These are phyloP conservation scores for Paracentrotus lividus DNA, from an alignment of 53 echinoderm and acorn worm species.

Conservation along the genomic window DNA sequence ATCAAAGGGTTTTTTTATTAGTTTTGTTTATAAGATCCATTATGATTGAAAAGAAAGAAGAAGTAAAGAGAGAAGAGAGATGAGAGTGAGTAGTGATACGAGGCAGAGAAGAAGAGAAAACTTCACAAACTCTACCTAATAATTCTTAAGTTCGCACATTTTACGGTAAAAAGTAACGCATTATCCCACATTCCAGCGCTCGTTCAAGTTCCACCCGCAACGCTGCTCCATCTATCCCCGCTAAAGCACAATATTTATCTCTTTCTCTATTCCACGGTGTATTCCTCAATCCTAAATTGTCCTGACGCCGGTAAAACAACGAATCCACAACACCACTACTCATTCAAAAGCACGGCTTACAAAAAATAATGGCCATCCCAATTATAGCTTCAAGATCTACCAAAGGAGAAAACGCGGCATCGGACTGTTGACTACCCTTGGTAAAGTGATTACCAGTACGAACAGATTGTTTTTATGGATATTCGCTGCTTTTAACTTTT, in stretches of 20 bases:
- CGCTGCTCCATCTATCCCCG: not conserved
- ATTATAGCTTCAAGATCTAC: slow-evolving; percentile 17
- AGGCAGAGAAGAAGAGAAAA: not conserved
- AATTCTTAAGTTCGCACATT: not conserved
- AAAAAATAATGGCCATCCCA: slow-evolving; percentile 37
- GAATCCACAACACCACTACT: slow-evolving; percentile 35
- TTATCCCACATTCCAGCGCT: not conserved
- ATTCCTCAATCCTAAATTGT: slow-evolving; percentile 51
- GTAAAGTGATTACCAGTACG: slow-evolving; percentile 37
- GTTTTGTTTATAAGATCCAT: no score
- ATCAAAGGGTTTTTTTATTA: no score
- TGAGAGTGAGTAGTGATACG: no score
- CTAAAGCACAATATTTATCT: slow-evolving; percentile 42
- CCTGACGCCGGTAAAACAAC: slow-evolving; percentile 42
- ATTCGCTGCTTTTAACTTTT: not conserved
- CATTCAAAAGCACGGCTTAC: slow-evolving; percentile 50
- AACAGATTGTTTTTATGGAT: slow-evolving; percentile 7
- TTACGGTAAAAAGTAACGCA: not conserved
- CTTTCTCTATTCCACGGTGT: slow-evolving; percentile 32
- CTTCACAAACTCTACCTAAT: not conserved
- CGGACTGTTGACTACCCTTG: slow-evolving; percentile 27
- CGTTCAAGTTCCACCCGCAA: not conserved
- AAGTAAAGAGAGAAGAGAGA: not conserved
- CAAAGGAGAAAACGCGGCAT: not conserved
- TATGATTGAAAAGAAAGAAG: no score